Base-by-base conservation (phyloP, 2,113 vertebrate species). In the Alosa alosa region DNA sequence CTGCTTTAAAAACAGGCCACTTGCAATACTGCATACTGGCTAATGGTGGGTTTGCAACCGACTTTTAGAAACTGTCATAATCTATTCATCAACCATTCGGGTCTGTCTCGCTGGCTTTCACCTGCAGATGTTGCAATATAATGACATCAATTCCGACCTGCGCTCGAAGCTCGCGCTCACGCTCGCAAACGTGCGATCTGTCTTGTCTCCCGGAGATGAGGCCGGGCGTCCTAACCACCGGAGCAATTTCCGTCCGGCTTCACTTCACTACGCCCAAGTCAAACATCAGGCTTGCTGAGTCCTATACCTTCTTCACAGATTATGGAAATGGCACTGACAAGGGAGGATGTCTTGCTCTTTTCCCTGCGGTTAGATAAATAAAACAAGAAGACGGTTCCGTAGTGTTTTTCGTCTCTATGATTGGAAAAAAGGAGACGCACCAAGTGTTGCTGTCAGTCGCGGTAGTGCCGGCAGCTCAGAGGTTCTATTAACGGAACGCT, bases 11-110 rank as follows among this genome's bases (percentile, higher is more conserved):
- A 64, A 64, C n/a, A 22, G 60, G 22, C 60, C 60, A 0, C 1
- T 20, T n/a, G 22, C 60, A 4, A 44, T 3, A 44, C 31, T 36
- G 72, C 25, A 15, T 36, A 4, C 31, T 36, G 68, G 31, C 72
- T 78, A 78, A 36, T 78, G 72, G 25, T 15, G 36, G 31, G 72
- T 78, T 39, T 78, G 72, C 72, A 17, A 36, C 72, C 0, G 72
- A 78, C 72, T 78, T 78, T 78, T 78, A 78, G 72, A 39, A 78
- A 25, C 39, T 78, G 72, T 36, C 72, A 78, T 78, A 39, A 78
- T 36, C 13, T 78, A 78, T 78, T 39, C 11, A 78, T 78, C 72
- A 78, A 15, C 9, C 36, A 18, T 36, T 78, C 18, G 72, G 72
- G 22, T 78, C 31, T 13, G 13, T 78, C 31, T 41, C 72, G 13